A percentile compares a stretch with the other conserved stretches of the same genome.
phyloP scores from a whole-genome alignment of 2,797 vertebrate species.

The Lepilemur ruficaudatus region DNA sequence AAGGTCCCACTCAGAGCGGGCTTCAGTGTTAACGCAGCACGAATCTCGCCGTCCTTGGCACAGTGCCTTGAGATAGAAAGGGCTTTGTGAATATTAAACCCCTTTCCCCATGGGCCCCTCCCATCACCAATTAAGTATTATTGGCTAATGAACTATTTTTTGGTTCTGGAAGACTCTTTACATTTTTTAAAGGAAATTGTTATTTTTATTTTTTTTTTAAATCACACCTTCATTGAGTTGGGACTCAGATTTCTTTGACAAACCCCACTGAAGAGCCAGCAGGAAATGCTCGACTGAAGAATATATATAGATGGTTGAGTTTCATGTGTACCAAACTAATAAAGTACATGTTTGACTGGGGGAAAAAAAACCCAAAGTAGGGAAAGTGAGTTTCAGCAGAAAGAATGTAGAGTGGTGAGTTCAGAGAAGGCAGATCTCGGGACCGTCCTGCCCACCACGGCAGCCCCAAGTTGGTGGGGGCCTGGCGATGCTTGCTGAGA shows the following conservation, averaged over 20 bases:
- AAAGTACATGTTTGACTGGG: background rate
- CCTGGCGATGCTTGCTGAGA: background rate
- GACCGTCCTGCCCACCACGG: background rate
- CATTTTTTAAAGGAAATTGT: background rate
- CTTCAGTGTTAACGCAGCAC: background rate
- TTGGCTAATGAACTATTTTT: slow-evolving; percentile 8
- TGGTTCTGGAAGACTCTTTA: background rate
- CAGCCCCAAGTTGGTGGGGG: background rate
- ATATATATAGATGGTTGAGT: background rate
- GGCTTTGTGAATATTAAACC: background rate
- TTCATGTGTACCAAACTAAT: background rate
- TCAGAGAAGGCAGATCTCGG: background rate
- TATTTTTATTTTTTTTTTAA: background rate
- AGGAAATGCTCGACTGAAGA: background rate
- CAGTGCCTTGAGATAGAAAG: background rate
- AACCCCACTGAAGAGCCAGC: background rate
- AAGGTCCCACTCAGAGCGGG: slow-evolving; percentile 41
- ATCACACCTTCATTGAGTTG: background rate
- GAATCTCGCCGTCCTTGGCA: slow-evolving; percentile 9
- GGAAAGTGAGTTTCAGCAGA: background rate
- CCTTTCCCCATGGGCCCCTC: background rate
- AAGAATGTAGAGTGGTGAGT: background rate
- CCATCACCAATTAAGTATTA: background rate
- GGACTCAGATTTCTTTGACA: slow-evolving; percentile 24
- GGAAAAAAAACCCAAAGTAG: background rate